A percentile compares a stretch with the other conserved stretches of the same genome.
Evolutionary conservation across 2,888 invertebrate species (phyloP).

Genomic region (Geotrupes spiniger): DNA sequence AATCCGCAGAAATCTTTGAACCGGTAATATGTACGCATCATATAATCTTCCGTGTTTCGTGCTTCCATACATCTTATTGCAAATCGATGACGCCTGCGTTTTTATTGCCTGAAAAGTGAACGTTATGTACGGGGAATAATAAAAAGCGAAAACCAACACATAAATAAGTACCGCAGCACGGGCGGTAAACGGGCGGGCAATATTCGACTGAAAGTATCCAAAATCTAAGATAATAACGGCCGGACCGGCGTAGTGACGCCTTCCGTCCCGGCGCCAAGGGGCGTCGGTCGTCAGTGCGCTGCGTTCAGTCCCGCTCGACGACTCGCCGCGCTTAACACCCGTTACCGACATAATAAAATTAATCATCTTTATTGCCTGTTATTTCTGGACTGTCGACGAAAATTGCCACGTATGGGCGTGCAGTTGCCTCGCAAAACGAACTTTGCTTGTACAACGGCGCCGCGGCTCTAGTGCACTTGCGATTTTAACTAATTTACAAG

Average conservation of each 20-base stretch:
- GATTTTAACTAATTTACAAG: too few relatives aligned
- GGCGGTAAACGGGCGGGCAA: constrained; percentile 11
- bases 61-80: too few relatives aligned
- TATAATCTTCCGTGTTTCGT: too few relatives aligned
- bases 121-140: neutral
- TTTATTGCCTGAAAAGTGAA: too few relatives aligned
- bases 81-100: too few relatives aligned
- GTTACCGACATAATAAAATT: constrained; percentile 18
- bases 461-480: too few relatives aligned
- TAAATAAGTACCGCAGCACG: constrained; percentile 1
- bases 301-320: constrained; percentile 28
- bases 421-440: too few relatives aligned
- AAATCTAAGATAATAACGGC: constrained; percentile 44
- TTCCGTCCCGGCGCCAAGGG: constrained; percentile 47
- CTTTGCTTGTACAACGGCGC: too few relatives aligned
- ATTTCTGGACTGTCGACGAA: constrained; percentile 2
- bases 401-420: neutral
- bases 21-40: too few relatives aligned
- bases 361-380: constrained; percentile 8
- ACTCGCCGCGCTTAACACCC: constrained; percentile 25
- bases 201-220: constrained; percentile 29
- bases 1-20: too few relatives aligned
- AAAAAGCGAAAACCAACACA: neutral
- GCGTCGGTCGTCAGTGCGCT: constrained; percentile 42
- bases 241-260: constrained; percentile 50